phyloP scores from a whole-genome alignment of 2,797 vertebrate species.

The Pogonophryne albipinna region DNA sequence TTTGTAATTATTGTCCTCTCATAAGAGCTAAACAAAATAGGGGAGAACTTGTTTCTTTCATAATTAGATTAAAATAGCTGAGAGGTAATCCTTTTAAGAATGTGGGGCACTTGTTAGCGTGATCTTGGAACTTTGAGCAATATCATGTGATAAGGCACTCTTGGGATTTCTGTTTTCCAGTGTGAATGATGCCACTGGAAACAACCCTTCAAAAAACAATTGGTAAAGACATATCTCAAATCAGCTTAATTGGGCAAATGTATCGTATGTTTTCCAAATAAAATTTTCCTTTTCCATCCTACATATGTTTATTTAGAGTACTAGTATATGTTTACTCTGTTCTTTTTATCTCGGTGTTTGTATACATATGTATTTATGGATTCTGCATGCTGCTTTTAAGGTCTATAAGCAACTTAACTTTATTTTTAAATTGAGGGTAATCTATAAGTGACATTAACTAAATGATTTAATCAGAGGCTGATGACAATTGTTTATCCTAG shows the following conservation, averaged over 20 bases:
- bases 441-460: not conserved
- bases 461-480: not conserved
- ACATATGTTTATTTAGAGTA: not conserved
- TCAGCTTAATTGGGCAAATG: not conserved
- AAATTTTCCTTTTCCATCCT: not conserved
- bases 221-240: not conserved
- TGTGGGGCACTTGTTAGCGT: constrained; percentile 50
- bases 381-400: not conserved
- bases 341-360: not conserved
- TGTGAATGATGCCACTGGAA: constrained; percentile 33
- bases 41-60: constrained; percentile 57
- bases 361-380: not conserved
- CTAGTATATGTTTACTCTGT: not conserved
- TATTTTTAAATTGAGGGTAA: not conserved
- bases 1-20: constrained; percentile 12
- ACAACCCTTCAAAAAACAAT: constrained; percentile 35
- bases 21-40: constrained; percentile 10
- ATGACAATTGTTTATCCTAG: not conserved
- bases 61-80: constrained; percentile 84
- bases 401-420: not conserved
- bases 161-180: constrained; percentile 55
- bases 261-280: not conserved
- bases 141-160: constrained; percentile 73
- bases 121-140: constrained; percentile 48
- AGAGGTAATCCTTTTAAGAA: constrained; percentile 82